These are phyloP conservation scores for Ostrea edulis DNA, from an alignment of 1,140 invertebrate genomes.

Conservation along the genomic window DNA sequence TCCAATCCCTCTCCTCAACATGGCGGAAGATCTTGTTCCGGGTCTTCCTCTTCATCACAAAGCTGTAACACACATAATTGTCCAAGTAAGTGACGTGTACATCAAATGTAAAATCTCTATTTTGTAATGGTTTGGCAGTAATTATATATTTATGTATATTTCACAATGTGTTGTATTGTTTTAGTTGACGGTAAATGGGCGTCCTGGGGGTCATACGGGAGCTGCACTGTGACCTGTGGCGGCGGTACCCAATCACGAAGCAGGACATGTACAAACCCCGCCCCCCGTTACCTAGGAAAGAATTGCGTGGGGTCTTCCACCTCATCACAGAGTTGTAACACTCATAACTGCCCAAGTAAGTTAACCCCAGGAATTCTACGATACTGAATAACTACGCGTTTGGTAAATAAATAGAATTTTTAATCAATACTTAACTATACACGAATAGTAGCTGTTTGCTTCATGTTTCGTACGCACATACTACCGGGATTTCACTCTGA, in stretches of 20 bases:
- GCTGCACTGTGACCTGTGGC: constrained; percentile 38
- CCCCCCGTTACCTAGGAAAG: background rate
- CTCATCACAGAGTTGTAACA: background rate
- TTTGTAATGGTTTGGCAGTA: background rate
- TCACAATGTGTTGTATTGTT: background rate
- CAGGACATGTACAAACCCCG: constrained; percentile 46
- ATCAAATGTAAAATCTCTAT: background rate
- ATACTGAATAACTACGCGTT: background rate
- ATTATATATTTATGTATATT: background rate
- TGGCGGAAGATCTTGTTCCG: constrained; percentile 2
- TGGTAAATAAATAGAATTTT: background rate
- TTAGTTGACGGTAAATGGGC: constrained; percentile 20
- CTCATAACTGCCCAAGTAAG: constrained; percentile 33
- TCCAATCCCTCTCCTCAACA: constrained; percentile 44
- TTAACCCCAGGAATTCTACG: background rate
- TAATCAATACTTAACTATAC: background rate
- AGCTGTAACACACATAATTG: constrained; percentile 12
- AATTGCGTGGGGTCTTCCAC: background rate
- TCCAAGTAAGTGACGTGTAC: background rate
- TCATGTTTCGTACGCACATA: background rate
- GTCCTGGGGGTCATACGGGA: background rate
- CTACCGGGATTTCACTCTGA: background rate
- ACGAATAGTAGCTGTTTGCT: background rate
- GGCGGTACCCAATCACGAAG: constrained; percentile 36
- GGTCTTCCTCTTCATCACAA: background rate